These are phyloP conservation scores for Nycticebus coucang DNA, from an alignment of 2,113 vertebrate genomes.

Conservation along the genomic window DNA sequence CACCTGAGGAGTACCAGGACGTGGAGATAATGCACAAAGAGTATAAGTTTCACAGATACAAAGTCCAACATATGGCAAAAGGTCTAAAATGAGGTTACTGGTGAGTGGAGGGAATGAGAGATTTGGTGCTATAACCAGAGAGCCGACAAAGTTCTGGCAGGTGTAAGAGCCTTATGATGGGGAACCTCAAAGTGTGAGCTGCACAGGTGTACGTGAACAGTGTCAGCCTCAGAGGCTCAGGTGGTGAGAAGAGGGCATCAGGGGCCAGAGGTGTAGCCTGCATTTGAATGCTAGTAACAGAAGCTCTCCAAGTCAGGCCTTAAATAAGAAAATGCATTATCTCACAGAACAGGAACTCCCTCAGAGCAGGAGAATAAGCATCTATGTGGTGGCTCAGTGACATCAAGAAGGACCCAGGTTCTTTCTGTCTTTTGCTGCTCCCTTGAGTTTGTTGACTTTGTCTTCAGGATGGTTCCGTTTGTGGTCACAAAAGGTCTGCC, in stretches of 20 bases:
- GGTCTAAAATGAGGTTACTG: not conserved
- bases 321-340: not conserved
- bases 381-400: not conserved
- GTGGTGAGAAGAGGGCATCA: not conserved
- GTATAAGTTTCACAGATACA: not conserved
- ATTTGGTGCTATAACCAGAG: not conserved
- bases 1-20: not conserved
- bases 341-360: not conserved
- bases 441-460: not conserved
- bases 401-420: not conserved
- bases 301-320: not conserved
- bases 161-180: not conserved
- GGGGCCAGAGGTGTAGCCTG: not conserved
- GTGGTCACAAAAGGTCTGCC: not conserved
- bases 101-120: not conserved
- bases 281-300: not conserved
- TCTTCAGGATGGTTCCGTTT: not conserved
- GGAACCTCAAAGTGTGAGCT: not conserved
- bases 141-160: not conserved
- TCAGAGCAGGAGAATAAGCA: not conserved
- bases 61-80: not conserved
- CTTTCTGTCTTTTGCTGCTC: constrained; percentile 13
- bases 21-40: not conserved
- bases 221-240: not conserved
- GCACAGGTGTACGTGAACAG: not conserved